Evolutionary conservation across 2,113 vertebrate genomes (phyloP).

Genomic region (Bucco capensis): DNA sequence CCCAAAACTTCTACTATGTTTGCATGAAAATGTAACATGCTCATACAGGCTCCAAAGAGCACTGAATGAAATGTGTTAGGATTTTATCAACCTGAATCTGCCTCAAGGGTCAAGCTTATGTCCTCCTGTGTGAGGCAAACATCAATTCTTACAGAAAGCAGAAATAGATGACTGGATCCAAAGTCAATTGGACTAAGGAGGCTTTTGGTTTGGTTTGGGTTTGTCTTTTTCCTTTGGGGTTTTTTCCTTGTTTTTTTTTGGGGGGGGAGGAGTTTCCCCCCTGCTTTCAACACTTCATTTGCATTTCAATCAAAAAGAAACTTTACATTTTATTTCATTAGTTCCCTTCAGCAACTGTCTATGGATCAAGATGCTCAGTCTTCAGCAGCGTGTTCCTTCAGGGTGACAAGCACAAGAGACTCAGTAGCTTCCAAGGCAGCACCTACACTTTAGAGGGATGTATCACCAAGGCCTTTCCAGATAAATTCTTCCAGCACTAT

Average conservation of each 20-base stretch:
- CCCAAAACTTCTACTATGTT: neutral
- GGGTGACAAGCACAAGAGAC: neutral
- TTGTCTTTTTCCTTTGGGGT: too few relatives aligned
- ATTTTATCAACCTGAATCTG: neutral
- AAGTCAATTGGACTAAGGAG: neutral
- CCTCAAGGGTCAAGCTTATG: neutral
- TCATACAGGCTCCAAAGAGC: neutral
- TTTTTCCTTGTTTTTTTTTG: too few relatives aligned
- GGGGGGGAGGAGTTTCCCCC: too few relatives aligned
- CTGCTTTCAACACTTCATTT: neutral
- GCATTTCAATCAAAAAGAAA: neutral
- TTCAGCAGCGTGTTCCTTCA: neutral
- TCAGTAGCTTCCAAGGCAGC: neutral
- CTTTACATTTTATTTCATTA: neutral
- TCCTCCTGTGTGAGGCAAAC: neutral
- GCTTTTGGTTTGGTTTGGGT: accelerated
- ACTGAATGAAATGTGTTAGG: neutral
- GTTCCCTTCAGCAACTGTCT: neutral
- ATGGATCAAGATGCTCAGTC: neutral
- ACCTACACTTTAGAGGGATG: accelerated
- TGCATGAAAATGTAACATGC: neutral
- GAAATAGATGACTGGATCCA: neutral
- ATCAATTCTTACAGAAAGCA: neutral
- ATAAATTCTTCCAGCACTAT: neutral
- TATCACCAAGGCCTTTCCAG: neutral